Evolutionary conservation across 2,888 invertebrate genomes (phyloP), one percentile per base, ranked within the genome.

Genomic region (Halictus ligatus): DNA sequence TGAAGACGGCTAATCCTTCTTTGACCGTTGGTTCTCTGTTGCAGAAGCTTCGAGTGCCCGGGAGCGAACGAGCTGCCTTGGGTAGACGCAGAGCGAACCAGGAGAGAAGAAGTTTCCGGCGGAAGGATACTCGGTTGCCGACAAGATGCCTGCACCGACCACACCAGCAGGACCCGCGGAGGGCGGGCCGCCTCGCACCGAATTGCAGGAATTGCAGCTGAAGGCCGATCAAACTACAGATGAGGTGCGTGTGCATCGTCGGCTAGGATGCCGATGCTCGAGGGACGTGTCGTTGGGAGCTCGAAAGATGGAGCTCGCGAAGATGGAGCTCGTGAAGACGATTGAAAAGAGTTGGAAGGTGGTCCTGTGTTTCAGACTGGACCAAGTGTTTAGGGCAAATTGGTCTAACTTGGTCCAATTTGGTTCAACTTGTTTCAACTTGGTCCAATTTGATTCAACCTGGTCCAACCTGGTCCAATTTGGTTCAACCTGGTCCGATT

Each of bases 151-250:
- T 89, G 95, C 95, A 90, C 95, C 95, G 85, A 95, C 95, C 92
- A 94, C 96, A 92, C 95, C 96, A 87, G 96, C 96, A 88, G 95
- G 96, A 88, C 95, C 96, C 83, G 96, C 96, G 93, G 96, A 96
- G 94, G 97, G 96, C 86, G 97, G 96, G 85, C 97, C 97, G 92
- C 98, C 98, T 83, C 96, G 97, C 95, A 98, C 98, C 92, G 98
- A 98, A 96, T 96, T 98, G 93, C 98, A 98, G 95, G 98, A 98
- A 96, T 96, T 98, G 91, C 98, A 98, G 95, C 96, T 98, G 95
- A 97, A 97, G 95, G 96, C 98, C 90, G 97, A 97, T 92, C 97
- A 98, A 96, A 97, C 97, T 94, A 98, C 98, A 93, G 98, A 98
- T 97, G 98, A 98, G 95, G 98, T 98, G 95, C 96, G 96, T 95